These are phyloP conservation scores for Orbicella faveolata DNA, from an alignment of 64 coral and sea anemone species.

Conservation along the genomic window DNA sequence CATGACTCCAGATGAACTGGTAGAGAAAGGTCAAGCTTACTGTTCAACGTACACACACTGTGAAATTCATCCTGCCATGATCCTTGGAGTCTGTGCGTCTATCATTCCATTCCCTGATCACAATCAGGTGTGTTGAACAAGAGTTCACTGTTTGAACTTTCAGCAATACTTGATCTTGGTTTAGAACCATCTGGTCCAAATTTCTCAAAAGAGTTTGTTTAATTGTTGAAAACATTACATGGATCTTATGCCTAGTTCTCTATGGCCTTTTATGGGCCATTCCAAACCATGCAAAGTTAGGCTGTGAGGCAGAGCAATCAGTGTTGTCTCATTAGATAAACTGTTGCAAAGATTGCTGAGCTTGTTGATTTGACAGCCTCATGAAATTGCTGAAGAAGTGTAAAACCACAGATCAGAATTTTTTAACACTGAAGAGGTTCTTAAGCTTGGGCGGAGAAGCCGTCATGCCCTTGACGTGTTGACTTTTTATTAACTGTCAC, in stretches of 20 bases:
- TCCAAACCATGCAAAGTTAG: too few species aligned
- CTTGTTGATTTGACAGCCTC: too few species aligned
- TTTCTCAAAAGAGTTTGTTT: neutral
- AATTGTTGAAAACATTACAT: neutral
- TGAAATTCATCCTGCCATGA: conserved; percentile 99
- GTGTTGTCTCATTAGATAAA: neutral
- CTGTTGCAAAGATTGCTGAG: neutral
- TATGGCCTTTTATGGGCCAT: too few species aligned
- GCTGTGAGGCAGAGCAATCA: too few species aligned
- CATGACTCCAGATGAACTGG: conserved; percentile 99
- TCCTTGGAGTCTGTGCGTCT: conserved; percentile 96
- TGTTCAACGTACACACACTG: conserved; percentile 99
- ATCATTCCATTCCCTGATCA: conserved; percentile 99
- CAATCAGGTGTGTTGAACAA: conserved; percentile 75
- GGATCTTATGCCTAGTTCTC: too few species aligned
- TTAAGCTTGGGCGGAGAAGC: too few species aligned
- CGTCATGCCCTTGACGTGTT: too few species aligned
- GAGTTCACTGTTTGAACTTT: neutral
- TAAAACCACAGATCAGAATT: too few species aligned
- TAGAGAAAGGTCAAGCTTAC: conserved; percentile 90
- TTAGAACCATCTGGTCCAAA: neutral
- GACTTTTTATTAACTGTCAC: neutral
- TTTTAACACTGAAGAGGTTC: too few species aligned
- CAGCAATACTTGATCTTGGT: neutral
- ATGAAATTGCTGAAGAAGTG: too few species aligned